Conservation (phyloP, 2,888 invertebrate genomes). For the Lobophora halterata region DNA sequence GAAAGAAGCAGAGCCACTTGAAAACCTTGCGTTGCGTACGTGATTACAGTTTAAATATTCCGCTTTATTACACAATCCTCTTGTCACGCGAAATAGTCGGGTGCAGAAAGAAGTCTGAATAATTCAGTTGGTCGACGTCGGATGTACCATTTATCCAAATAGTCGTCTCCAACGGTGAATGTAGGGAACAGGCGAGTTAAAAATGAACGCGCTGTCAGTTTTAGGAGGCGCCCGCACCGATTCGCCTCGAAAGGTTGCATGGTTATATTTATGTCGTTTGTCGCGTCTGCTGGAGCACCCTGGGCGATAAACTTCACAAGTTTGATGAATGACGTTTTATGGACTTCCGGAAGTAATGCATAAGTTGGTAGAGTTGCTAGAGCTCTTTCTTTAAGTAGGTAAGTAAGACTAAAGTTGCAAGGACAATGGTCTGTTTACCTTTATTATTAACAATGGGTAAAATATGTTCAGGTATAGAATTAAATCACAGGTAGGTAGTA, state of each 20-base stretch:
- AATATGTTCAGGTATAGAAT: too few species aligned
- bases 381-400: conserved; percentile 1
- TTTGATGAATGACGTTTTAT: conserved; percentile 21
- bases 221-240: conserved; percentile 48
- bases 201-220: conserved; percentile 66
- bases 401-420: too few species aligned
- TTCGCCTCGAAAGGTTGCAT: conserved; percentile 46
- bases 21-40: conserved; percentile 56
- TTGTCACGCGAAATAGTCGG: conserved; percentile 65
- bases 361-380: background rate
- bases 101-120: conserved; percentile 61
- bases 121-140: conserved; percentile 65
- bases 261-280: conserved; percentile 45
- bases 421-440: too few species aligned
- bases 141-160: conserved; percentile 76
- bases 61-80: conserved; percentile 71
- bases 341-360: background rate
- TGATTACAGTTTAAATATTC: conserved; percentile 76
- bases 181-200: conserved; percentile 49
- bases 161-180: conserved; percentile 49
- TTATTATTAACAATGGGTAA: too few species aligned
- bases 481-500: too few species aligned
- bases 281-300: conserved; percentile 40
- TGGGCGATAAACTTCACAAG: conserved; percentile 23
- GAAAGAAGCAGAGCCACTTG: conserved; percentile 47